phyloP scores from a whole-genome alignment of 2,797 vertebrate genomes.

The Sitta carolinensis region DNA sequence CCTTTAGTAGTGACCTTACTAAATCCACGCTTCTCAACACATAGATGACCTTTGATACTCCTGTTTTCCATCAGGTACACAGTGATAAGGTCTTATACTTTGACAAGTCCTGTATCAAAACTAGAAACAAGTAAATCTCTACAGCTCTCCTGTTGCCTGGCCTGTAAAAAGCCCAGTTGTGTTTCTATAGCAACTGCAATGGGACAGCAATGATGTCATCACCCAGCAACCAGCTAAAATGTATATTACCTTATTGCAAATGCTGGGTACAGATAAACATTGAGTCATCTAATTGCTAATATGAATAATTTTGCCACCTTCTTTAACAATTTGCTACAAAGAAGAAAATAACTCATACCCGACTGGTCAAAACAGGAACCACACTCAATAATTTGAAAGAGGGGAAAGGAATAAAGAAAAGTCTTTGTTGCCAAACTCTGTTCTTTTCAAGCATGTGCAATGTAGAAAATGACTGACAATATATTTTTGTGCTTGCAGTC shows the following conservation, averaged over 20 bases:
- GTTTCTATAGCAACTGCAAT: conserved; percentile 69
- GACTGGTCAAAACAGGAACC: conserved; percentile 55
- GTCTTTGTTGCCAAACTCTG: conserved; percentile 30
- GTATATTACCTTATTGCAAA: conserved; percentile 29
- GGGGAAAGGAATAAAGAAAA: not conserved
- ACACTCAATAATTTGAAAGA: conserved; percentile 4
- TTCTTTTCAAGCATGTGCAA: not conserved
- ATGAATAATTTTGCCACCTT: conserved; percentile 45
- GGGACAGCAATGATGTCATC: conserved; percentile 55
- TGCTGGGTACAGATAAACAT: conserved; percentile 58
- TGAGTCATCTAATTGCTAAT: conserved; percentile 74
- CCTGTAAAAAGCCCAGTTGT: conserved; percentile 52
- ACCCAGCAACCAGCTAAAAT: conserved; percentile 50
- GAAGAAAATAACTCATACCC: conserved; percentile 44
- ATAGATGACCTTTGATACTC: not conserved
- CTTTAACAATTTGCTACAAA: conserved; percentile 19
- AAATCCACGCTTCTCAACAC: not conserved
- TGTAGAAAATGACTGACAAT: conserved; percentile 45
- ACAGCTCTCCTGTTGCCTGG: conserved; percentile 11
- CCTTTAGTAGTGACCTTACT: not conserved
- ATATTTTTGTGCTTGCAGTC: not conserved
- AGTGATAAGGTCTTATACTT: not conserved
- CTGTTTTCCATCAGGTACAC: not conserved
- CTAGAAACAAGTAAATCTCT: not conserved
- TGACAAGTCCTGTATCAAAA: not conserved